Evolutionary conservation across 1,140 invertebrate species (phyloP), one percentile per base, ranked within the genome.

Genomic region (Battus philenor): DNA sequence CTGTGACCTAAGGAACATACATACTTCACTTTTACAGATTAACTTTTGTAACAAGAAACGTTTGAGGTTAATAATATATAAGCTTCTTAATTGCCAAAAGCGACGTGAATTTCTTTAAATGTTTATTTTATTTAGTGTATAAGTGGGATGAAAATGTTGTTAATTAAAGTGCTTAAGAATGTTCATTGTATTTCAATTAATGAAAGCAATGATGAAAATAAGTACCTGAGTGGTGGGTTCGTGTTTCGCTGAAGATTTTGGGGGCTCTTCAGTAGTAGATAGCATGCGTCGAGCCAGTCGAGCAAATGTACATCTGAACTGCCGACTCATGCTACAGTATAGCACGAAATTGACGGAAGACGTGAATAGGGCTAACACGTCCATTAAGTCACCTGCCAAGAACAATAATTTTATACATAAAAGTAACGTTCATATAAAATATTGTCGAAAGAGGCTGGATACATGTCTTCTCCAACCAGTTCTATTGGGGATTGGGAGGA

Each of bases 261-360:
- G 68, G 0, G 79, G 82, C 41, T 79, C 79, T n/a, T 83, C 79
- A 0, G 72, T 38, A 0, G 72, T 61, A 4, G 75, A 79, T 12
- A 84, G 44, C 58, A 80, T 58, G 2, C 78, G 48, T 1, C 79
- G 68, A 1, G 74, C 79, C 7, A 85, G 87, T 41, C 92, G 79
- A 11, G 89, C 90, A 64, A 98, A 98, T 2, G 96, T 98, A 49
- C 90, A 92, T 7, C 98, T 88, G 83, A 99, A 99, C 87, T 99
- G 97, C 32, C 95, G 90, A 58, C 95, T 97, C 98, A 99, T 99
- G 46, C 95, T 92, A 86, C 97, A 99, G 87, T 99, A 99, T n/a
- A 99, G 90, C 58, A 99, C 94, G 87, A 99, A 99, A 86, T 99
- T 99, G 64, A 99, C 95, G 17, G 96, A 95, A 24, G 95, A 97